A percentile compares a stretch with the other conserved stretches of the same genome.
These are phyloP conservation scores for Temnothorax rugatulus DNA, from an alignment of 2,888 invertebrate species.

Conservation along the genomic window DNA sequence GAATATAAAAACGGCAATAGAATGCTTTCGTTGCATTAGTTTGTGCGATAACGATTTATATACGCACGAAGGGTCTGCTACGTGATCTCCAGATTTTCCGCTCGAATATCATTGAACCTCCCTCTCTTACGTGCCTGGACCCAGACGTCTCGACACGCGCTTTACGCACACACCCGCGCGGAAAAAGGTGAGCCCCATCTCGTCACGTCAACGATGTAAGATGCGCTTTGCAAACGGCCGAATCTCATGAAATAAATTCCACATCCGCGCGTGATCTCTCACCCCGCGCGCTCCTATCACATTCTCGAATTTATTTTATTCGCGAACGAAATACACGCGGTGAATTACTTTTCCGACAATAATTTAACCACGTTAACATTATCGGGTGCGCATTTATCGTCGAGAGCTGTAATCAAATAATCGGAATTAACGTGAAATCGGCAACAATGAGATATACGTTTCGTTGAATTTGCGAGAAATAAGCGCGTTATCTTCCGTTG, in stretches of 20 bases:
- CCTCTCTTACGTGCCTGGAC: conserved; percentile 55
- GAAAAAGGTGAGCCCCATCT: conserved; percentile 59
- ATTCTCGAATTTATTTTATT: not conserved
- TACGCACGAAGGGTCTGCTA: not conserved
- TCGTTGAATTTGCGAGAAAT: not conserved
- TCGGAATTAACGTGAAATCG: conserved; percentile 14
- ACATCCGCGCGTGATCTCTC: conserved; percentile 7
- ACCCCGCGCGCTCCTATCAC: no score
- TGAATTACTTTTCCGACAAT: not conserved
- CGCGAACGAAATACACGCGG: not conserved
- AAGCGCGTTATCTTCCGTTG: not conserved
- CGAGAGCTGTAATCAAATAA: not conserved
- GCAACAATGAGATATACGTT: not conserved
- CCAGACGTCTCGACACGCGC: conserved; percentile 70
- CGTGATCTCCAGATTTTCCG: conserved; percentile 46
- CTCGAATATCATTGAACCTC: conserved; percentile 37
- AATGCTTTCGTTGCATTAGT: not conserved
- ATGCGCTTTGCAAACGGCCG: conserved; percentile 50
- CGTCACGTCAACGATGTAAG: conserved; percentile 56
- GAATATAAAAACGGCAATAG: no score
- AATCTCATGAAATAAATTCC: conserved; percentile 37
- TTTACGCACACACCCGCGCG: conserved; percentile 63
- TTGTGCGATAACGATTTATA: conserved; percentile 37
- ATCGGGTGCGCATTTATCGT: not conserved
- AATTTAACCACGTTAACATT: conserved; percentile 9